A percentile compares a stretch with the other conserved stretches of the same genome.
phyloP scores from a whole-genome alignment of 2,888 invertebrate species.

The Ramazzottius varieornatus region DNA sequence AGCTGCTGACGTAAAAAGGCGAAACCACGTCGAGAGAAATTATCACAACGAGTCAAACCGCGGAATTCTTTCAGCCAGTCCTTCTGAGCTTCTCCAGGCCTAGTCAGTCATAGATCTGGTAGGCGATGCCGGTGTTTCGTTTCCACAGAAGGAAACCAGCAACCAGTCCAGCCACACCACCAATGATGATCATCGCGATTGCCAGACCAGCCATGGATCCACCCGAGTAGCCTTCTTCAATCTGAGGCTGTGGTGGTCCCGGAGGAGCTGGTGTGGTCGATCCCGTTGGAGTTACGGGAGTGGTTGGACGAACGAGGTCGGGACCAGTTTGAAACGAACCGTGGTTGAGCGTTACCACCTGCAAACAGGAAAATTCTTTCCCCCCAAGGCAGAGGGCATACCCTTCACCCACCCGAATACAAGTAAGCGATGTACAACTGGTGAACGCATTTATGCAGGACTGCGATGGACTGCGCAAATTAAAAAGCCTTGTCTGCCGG shows the following conservation, averaged over 20 bases:
- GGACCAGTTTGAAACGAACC: neutral
- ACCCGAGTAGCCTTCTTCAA: constrained; percentile 7
- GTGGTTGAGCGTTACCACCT: neutral
- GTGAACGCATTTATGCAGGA: too few species aligned
- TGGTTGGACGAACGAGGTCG: neutral
- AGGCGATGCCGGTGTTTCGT: constrained; percentile 15
- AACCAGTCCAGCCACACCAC: constrained; percentile 18
- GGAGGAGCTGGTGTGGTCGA: neutral
- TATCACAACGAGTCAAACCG: neutral
- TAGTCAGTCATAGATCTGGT: constrained; percentile 11
- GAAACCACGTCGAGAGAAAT: too few species aligned
- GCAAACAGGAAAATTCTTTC: neutral
- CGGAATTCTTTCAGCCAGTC: neutral
- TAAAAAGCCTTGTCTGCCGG: too few species aligned
- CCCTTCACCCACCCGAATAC: too few species aligned
- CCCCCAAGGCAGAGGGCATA: too few species aligned
- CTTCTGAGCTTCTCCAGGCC: neutral
- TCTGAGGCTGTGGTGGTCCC: neutral
- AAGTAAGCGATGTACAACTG: too few species aligned
- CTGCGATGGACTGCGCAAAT: too few species aligned
- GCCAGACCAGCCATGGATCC: constrained; percentile 21
- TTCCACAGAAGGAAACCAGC: constrained; percentile 21
- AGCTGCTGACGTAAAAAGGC: too few species aligned
- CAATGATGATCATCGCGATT: constrained; percentile 21
- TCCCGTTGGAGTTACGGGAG: neutral